phyloP scores from a whole-genome alignment of 1,140 invertebrate species.

The Nomia melanderi region DNA sequence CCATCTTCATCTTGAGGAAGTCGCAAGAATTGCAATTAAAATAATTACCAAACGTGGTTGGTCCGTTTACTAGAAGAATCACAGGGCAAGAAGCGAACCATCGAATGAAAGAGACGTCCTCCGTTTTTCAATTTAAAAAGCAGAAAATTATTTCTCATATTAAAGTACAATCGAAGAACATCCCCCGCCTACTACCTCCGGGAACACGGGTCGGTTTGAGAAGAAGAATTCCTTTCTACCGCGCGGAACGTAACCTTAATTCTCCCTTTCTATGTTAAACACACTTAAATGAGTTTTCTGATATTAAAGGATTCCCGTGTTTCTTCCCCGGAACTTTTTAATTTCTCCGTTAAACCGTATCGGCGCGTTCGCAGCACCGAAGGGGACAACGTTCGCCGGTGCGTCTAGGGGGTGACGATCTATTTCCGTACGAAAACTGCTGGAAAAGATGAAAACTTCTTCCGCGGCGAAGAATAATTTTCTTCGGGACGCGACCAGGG shows the following conservation, averaged over 20 bases:
- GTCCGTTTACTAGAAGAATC: no score
- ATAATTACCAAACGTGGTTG: no score
- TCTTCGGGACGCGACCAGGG: slow-evolving; percentile 1
- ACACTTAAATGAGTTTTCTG: slow-evolving; percentile 5
- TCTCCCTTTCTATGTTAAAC: neutral
- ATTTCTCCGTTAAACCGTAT: neutral
- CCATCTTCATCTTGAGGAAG: no score
- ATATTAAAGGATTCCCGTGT: slow-evolving; percentile 4
- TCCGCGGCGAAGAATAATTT: slow-evolving; percentile 21
- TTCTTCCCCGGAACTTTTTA: slow-evolving; percentile 8
- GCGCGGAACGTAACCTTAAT: neutral
- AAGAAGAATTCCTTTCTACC: neutral
- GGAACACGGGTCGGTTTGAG: no score
- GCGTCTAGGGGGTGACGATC: neutral
- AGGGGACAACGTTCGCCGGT: neutral
- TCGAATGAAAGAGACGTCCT: no score
- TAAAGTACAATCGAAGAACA: neutral
- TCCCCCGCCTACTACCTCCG: neutral
- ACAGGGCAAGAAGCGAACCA: no score
- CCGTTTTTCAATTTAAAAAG: no score
- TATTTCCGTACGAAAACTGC: slow-evolving; percentile 10
- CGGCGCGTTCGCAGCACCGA: neutral
- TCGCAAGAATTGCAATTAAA: no score
- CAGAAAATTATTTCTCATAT: neutral
- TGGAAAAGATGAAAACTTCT: slow-evolving; percentile 3